Percentiles rank a stretch among this genome's conserved stretches.
Conservation (phyloP, 1,140 invertebrate species). For the Drosophila insularis region DNA sequence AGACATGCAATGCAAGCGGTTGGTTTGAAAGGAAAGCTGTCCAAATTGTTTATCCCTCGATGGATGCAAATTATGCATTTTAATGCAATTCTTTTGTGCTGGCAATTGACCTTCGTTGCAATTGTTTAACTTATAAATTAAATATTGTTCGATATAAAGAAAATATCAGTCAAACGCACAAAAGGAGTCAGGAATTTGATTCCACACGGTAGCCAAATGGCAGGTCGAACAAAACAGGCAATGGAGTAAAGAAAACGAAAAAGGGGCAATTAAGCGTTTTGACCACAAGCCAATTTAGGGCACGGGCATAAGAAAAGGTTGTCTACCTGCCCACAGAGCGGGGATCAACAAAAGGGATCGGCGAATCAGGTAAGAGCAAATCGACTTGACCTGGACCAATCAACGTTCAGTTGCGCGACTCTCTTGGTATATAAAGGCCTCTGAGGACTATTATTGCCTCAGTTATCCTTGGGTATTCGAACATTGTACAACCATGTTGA, state of each 20-base stretch:
- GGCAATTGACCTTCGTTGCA: conserved; percentile 66
- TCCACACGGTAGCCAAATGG: conserved; percentile 47
- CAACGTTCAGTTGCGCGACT: conserved; percentile 19
- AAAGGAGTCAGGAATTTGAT: conserved; percentile 38
- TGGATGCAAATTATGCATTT: conserved; percentile 26
- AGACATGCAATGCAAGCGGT: conserved; percentile 57
- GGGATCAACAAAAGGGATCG: conserved; percentile 21
- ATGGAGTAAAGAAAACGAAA: conserved; percentile 3
- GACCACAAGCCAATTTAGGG: conserved; percentile 81
- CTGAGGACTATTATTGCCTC: conserved; percentile 4
- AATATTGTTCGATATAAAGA: conserved; percentile 32
- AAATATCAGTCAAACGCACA: conserved; percentile 18
- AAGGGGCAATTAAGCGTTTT: conserved; percentile 76
- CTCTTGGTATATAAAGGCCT: conserved; percentile 58
- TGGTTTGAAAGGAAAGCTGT: conserved; percentile 5
- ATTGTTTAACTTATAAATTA: conserved; percentile 56
- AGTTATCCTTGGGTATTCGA: conserved; percentile 65
- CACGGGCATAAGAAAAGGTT: conserved; percentile 44
- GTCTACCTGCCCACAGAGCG: not conserved
- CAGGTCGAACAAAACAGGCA: conserved; percentile 54
- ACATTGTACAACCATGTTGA: conserved; percentile 51
- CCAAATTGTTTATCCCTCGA: conserved; percentile 4
- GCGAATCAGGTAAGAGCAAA: conserved; percentile 65
- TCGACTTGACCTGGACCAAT: conserved; percentile 42
- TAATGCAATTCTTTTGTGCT: conserved; percentile 27